Evolutionary conservation across 2,113 vertebrate species (phyloP), one percentile per base, ranked within the genome.

Genomic region (Sisor rabdophorus): DNA sequence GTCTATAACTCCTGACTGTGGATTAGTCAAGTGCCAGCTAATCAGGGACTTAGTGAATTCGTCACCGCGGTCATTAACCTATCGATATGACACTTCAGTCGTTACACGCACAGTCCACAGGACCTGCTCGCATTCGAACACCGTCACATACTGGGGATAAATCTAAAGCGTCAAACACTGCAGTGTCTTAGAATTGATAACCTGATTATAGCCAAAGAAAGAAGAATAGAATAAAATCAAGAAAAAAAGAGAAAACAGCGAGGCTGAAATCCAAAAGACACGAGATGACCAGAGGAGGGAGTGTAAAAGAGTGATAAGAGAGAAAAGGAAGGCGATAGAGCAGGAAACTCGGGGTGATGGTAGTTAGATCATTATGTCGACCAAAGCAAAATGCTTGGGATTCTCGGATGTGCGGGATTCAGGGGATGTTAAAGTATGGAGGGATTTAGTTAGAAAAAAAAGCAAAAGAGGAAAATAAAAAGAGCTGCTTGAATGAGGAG

Each of bases 11-110:
- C 88, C 88, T 84, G 80, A 87, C 82, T 89, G 89, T 89, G 90
- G 90, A 92, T 92, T 91, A 91, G 90, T 91, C 88, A 89, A 89
- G 88, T 89, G 87, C 88, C 89, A 90, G 89, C 92, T 91, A 92
- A 93, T 92, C 91, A 92, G 88, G 81, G 87, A 91, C 90, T 90
- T 87, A 89, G 84, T 91, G 88, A 91, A 91, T 87, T 82, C 88
- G 89, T 90, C 90, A 93, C 84, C 70, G 0, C 79, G 63, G 84
- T 89, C 89, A 91, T 93, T 93, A 92, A 93, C 92, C 92, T 93
- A 92, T 92, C 81, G 90, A 93, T 91, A 91, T 85, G 87, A 88
- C 87, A 89, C 87, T 85, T 81, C 64, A 48, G 53, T 26, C 56
- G 7, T 63, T 2, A 55, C 28, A 67, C 40, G 3, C 70, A 7